A percentile compares a stretch with the other conserved stretches of the same genome.
Conservation (phyloP, 1,140 invertebrate species). For the Heliothis virescens region DNA sequence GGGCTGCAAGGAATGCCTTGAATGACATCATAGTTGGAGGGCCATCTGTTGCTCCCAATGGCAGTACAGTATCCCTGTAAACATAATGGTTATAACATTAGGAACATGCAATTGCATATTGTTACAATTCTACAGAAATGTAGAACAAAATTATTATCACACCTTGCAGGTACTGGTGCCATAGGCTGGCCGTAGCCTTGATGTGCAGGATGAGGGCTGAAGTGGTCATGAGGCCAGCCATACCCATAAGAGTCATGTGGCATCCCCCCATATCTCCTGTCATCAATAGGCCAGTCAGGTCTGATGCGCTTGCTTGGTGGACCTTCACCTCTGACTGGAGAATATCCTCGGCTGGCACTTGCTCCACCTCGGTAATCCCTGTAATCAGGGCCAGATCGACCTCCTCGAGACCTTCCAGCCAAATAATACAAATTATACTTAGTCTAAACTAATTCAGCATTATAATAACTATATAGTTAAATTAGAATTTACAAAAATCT, state of each 20-base stretch:
- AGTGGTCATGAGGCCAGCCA: constrained; percentile 85
- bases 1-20: constrained; percentile 97
- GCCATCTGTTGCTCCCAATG: constrained; percentile 87
- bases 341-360: constrained; percentile 88
- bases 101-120: background rate
- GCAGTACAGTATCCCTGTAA: constrained; percentile 81
- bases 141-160: background rate
- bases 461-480: too few relatives aligned
- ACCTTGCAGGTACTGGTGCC: constrained; percentile 84
- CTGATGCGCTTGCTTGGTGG: constrained; percentile 94
- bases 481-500: too few relatives aligned
- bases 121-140: background rate
- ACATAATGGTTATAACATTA: constrained; percentile 54
- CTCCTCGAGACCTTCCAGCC: constrained; percentile 74
- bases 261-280: constrained; percentile 82
- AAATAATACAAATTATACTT: constrained; percentile 46
- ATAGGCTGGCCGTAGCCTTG: constrained; percentile 84
- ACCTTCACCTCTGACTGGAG: constrained; percentile 91
- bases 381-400: constrained; percentile 88
- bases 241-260: constrained; percentile 84
- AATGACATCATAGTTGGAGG: constrained; percentile 99
- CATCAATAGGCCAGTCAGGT: constrained; percentile 89
- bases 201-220: constrained; percentile 83
- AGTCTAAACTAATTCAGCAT: background rate
- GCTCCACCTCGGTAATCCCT: constrained; percentile 89